Evolutionary conservation across 1,140 invertebrate genomes (phyloP), one percentile per base, ranked within the genome.

Genomic region (Cepaea nemoralis): DNA sequence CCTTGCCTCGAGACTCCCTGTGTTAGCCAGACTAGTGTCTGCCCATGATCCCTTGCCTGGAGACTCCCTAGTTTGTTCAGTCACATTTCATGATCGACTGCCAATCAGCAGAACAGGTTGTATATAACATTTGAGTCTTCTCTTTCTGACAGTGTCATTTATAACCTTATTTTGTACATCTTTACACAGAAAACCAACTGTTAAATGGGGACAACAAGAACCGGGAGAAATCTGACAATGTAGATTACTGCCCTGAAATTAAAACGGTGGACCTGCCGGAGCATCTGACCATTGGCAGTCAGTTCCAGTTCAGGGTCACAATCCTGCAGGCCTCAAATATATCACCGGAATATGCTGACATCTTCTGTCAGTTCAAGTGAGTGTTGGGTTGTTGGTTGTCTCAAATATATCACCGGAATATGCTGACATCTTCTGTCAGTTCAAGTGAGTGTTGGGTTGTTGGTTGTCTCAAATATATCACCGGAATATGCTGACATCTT

Each of bases 361-460:
- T 99, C 59, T 99, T 99, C 93, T 99, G 98, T 92, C 99, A 99
- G 93, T 99, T 99, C 92, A 99, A 99, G 97, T 99, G 91, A 14
- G 50, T 55, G n/a, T n/a, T n/a, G n/a, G n/a, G n/a, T n/a, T n/a
- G n/a, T n/a, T n/a, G n/a, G n/a, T n/a, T n/a, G n/a, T n/a, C n/a
- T 95, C 97, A 87, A 96, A 96, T 81, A 97, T 99, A 86, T 95
- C 97, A 3, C 95, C 96, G 0, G 97, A 99, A 92, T 99, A 99
- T 91, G 96, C 97, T 0, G 98, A 99, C 90, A 97, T 99, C 59
- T 99, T 99, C 93, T 99, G 98, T 92, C 99, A 99, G 93, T 99
- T 99, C 92, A 99, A 99, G 97, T 99, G 91, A 14, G 50, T 55
- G n/a, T n/a, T n/a, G n/a, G n/a, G n/a, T n/a, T n/a, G n/a, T n/a